These are phyloP conservation scores for Platysternon megacephalum DNA, from an alignment of 2,113 vertebrate species.

Conservation along the genomic window DNA sequence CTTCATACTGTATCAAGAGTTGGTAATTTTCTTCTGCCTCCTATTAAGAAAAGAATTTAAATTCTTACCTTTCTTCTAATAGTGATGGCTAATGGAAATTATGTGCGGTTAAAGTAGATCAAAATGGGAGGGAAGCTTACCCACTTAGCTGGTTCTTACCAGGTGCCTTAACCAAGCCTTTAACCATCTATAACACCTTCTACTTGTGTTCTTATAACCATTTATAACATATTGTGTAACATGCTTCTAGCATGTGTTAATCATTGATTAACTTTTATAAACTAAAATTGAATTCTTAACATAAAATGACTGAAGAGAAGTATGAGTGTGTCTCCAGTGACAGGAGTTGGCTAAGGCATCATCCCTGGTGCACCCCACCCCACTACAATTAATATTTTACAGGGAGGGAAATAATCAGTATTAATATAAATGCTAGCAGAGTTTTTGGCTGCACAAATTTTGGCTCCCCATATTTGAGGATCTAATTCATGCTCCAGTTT, in stretches of 20 bases:
- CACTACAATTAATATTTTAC: neutral
- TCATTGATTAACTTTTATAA: neutral
- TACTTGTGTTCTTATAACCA: neutral
- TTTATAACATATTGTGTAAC: neutral
- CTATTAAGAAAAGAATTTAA: neutral
- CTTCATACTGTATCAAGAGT: neutral
- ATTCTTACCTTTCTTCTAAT: neutral
- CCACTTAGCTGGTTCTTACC: neutral
- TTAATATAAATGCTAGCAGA: neutral
- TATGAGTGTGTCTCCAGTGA: neutral
- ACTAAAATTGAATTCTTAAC: neutral
- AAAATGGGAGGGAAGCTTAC: rapidly evolving
- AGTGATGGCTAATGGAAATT: neutral
- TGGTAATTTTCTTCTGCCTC: neutral
- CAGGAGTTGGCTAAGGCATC: neutral
- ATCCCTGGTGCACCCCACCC: neutral
- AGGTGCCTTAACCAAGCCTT: neutral
- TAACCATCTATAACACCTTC: neutral
- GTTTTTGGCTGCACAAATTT: neutral
- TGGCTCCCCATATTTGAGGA: neutral
- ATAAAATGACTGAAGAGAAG: neutral
- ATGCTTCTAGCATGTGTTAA: rapidly evolving
- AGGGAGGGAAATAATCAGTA: neutral
- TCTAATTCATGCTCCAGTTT: neutral
- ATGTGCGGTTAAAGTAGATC: neutral